Evolutionary conservation across 2,113 vertebrate genomes (phyloP), one percentile per base, ranked within the genome.

Genomic region (Barnardius zonarius): DNA sequence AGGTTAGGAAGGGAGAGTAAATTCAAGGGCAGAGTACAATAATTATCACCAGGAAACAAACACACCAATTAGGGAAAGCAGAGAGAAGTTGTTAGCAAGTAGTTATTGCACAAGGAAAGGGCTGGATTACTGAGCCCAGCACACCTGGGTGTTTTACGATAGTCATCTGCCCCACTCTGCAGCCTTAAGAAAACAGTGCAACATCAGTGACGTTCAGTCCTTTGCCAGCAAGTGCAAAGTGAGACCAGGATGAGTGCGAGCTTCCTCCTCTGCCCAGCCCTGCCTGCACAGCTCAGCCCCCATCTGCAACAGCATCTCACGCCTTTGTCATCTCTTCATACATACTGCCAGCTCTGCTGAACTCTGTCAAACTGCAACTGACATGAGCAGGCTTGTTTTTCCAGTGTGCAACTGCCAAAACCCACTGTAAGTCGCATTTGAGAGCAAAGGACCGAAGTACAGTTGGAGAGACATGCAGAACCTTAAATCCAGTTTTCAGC

Each of bases 31-130:
- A 95, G 92, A 75, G 89, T 94, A 88, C 91, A 90, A 39, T 55
- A 89, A 95, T 83, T 95, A 96, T 94, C 91, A 97, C 78, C 72
- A 80, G 90, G 90, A 96, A 95, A 90, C 92, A 95, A 96, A 77
- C 82, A 44, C 16, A 64, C 17, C 41, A 1, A 12, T 82, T 73
- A 83, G 89, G 88, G 83, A 81, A 88, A 96, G 70, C 2, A 1
- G 17, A 63, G 79, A 96, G 88, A 93, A 93, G 90, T 72, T 95
- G 83, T 91, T 88, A 69, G 91, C 44, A 1, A 74, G 74, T 48
- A 46, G 73, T 87, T 90, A 85, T 49, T 88, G 83, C 82, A 75
- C 77, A 77, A 93, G 87, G 88, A 91, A 95, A 79, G 67, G 61
- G 74, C 69, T 77, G 67, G 80, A 90, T 55, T 28, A 3, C 54